Percentiles rank a stretch among this genome's conserved stretches.
Evolutionary conservation across 1,140 invertebrate species (phyloP).

Genomic region (Drosophila auraria): DNA sequence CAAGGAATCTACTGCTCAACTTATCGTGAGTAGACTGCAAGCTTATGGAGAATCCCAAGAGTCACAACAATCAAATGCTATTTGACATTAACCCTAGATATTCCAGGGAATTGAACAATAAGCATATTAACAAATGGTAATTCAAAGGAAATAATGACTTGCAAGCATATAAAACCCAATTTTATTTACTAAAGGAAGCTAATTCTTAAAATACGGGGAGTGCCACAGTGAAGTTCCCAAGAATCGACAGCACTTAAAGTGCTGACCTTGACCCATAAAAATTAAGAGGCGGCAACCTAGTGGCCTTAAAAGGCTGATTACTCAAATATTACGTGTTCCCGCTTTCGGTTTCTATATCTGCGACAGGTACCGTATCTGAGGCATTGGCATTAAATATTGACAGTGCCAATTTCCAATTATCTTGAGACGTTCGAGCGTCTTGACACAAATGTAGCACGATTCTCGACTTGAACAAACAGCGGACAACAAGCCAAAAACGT

Average conservation of each 20-base stretch:
- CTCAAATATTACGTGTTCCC: conserved; percentile 9
- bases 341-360: conserved; percentile 23
- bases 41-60: too few species aligned
- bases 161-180: background rate
- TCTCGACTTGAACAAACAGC: conserved; percentile 49
- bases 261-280: conserved; percentile 10
- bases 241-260: background rate
- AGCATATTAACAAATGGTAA: background rate
- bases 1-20: too few species aligned
- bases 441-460: conserved; percentile 70
- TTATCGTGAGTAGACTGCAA: too few species aligned
- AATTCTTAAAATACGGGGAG: background rate
- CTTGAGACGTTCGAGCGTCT: conserved; percentile 40
- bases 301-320: background rate
- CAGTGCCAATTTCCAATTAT: conserved; percentile 62
- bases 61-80: background rate
- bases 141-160: background rate
- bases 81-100: background rate
- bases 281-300: background rate
- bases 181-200: background rate
- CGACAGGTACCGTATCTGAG: conserved; percentile 14
- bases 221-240: background rate
- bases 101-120: background rate
- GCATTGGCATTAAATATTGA: conserved; percentile 64
- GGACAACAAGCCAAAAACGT: conserved; percentile 43